phyloP scores from a whole-genome alignment of 2,888 invertebrate species.

The Mamestra brassicae region DNA sequence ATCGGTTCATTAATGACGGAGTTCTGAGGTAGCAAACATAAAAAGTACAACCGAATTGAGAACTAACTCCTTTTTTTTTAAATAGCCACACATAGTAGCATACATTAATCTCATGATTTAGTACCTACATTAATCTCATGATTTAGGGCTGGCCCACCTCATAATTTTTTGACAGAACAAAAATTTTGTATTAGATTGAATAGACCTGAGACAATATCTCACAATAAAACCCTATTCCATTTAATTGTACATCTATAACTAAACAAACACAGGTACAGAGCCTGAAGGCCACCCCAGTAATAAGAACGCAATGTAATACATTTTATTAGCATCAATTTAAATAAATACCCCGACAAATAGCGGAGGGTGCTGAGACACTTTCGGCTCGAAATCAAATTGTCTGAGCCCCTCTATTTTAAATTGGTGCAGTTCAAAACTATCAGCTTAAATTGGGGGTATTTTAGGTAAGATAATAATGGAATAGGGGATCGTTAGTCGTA shows the following conservation, averaged over 20 bases:
- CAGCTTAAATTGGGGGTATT: conserved; percentile 40
- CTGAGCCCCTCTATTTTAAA: conserved; percentile 51
- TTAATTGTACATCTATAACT: conserved; percentile 22
- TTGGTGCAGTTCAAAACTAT: conserved; percentile 53
- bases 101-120: no score
- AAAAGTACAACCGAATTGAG: no score
- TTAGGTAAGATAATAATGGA: conserved; percentile 21
- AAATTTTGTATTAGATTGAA: conserved; percentile 1
- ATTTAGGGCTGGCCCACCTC: no score
- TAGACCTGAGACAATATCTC: background rate
- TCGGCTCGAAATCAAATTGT: conserved; percentile 60
- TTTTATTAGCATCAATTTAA: conserved; percentile 70
- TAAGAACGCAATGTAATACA: conserved; percentile 65
- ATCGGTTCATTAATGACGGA: no score
- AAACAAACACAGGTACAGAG: conserved; percentile 27
- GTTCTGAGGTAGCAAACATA: no score
- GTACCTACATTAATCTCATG: no score
- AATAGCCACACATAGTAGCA: no score
- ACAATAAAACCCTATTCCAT: conserved; percentile 4
- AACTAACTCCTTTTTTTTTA: background rate
- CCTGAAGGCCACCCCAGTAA: conserved; percentile 27
- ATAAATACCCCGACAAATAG: conserved; percentile 62
- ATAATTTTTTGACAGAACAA: background rate
- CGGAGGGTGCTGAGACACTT: conserved; percentile 55
- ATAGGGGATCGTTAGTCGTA: background rate